These are phyloP conservation scores for Drosophila phalerata DNA, from an alignment of 2,888 invertebrate genomes.

Conservation along the genomic window DNA sequence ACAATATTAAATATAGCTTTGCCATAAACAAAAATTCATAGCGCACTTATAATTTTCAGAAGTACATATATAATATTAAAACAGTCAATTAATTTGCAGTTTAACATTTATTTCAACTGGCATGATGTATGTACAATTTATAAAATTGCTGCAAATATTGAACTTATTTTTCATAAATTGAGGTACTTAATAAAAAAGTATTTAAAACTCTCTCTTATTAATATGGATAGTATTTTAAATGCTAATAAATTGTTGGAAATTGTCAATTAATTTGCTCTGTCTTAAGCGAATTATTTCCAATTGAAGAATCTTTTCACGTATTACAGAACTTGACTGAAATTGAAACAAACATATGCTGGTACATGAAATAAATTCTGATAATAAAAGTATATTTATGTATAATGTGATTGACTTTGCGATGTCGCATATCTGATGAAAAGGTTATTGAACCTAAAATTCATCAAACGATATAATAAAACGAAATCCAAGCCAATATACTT, in stretches of 20 bases:
- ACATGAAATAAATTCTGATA: constrained; percentile 23
- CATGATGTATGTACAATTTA: not conserved
- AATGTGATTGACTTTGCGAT: constrained; percentile 11
- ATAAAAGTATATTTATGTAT: constrained; percentile 47
- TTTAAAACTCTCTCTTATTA: not conserved
- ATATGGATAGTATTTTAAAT: not conserved
- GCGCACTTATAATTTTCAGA: not conserved
- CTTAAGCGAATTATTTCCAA: not conserved
- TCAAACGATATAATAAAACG: constrained; percentile 33
- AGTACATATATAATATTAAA: constrained; percentile 1
- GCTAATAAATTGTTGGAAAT: not conserved
- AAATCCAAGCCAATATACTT: constrained; percentile 34
- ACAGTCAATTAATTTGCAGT: constrained; percentile 17
- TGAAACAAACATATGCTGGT: constrained; percentile 37
- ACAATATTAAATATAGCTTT: constrained; percentile 4
- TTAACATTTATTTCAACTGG: constrained; percentile 11
- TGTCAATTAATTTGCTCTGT: constrained; percentile 1
- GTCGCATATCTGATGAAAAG: constrained; percentile 23
- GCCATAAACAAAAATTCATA: not conserved
- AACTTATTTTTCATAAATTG: constrained; percentile 7
- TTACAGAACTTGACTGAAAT: constrained; percentile 3
- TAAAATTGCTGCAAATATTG: not conserved
- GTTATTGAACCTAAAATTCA: constrained; percentile 49
- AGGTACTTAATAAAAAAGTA: not conserved
- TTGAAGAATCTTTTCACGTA: not conserved